A percentile compares a stretch with the other conserved stretches of the same genome.
phyloP scores from a whole-genome alignment of 2,888 invertebrate species.

The Nasonia oneida region DNA sequence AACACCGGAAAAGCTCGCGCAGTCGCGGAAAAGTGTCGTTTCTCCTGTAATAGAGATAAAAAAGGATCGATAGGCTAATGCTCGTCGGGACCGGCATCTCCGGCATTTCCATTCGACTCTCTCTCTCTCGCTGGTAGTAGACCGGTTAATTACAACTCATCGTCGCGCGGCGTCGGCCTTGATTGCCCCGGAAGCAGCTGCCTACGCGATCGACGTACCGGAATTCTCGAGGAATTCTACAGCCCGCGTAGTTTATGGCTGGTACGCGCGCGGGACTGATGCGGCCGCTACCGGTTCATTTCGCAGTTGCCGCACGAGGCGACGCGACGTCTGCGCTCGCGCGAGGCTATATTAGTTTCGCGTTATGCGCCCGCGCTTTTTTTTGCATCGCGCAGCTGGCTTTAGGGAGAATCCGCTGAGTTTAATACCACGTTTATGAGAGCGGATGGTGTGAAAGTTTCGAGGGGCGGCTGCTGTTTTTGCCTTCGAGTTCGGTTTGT shows the following conservation, averaged over 20 bases:
- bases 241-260: not conserved
- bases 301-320: conserved; percentile 15
- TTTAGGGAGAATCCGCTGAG: not conserved
- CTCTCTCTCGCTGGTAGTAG: not conserved
- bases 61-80: not conserved
- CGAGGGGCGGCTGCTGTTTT: not conserved
- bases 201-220: conserved; percentile 13
- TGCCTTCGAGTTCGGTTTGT: too few relatives aligned
- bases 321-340: not conserved
- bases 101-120: not conserved
- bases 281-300: not conserved
- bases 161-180: not conserved
- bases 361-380: not conserved
- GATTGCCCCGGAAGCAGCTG: conserved; percentile 9
- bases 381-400: not conserved
- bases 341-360: conserved; percentile 14
- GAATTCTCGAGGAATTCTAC: not conserved
- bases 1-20: not conserved
- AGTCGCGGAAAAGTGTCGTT: not conserved
- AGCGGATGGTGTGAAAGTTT: not conserved
- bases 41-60: not conserved
- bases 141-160: conserved; percentile 7
- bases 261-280: not conserved
- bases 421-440: not conserved
- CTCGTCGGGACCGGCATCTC: not conserved